phyloP scores from a whole-genome alignment of 1,140 invertebrate genomes.

The Drosophila setifemur region DNA sequence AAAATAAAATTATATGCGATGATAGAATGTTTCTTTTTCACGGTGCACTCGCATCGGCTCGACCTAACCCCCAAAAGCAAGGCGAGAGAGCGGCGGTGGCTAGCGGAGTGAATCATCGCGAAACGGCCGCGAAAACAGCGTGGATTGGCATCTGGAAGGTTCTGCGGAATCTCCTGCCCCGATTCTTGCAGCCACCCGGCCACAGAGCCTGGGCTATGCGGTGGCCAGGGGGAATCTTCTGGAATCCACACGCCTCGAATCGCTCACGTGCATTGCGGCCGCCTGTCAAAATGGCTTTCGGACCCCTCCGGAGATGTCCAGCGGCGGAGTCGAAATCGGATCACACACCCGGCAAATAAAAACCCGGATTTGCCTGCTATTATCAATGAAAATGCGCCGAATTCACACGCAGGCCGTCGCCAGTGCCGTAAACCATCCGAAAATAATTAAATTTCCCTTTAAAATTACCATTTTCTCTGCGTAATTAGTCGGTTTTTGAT shows the following conservation, averaged over 20 bases:
- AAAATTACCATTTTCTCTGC: constrained; percentile 69
- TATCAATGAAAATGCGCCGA: constrained; percentile 56
- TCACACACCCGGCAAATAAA: constrained; percentile 72
- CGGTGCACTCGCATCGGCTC: constrained; percentile 22
- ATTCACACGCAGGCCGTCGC: constrained; percentile 1
- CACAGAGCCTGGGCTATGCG: neutral
- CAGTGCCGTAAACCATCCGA: constrained; percentile 39
- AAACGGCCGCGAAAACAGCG: constrained; percentile 7
- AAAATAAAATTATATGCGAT: constrained; percentile 12
- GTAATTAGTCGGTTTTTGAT: constrained; percentile 67
- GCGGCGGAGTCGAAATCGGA: too few relatives aligned
- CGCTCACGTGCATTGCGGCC: constrained; percentile 50
- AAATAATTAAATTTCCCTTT: constrained; percentile 8
- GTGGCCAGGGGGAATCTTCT: constrained; percentile 24
- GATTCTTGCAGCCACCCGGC: neutral
- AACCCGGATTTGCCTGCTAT: constrained; percentile 39
- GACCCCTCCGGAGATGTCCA: too few relatives aligned
- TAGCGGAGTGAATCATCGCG: constrained; percentile 30
- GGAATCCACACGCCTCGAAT: constrained; percentile 1
- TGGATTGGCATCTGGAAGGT: constrained; percentile 41
- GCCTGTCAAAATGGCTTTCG: constrained; percentile 43
- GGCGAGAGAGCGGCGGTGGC: constrained; percentile 9
- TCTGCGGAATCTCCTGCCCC: neutral
- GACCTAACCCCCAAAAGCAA: constrained; percentile 44
- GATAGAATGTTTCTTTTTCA: constrained; percentile 7